Evolutionary conservation across 64 coral and sea anemone genomes (phyloP).

Genomic region (Platygyra sinensis): DNA sequence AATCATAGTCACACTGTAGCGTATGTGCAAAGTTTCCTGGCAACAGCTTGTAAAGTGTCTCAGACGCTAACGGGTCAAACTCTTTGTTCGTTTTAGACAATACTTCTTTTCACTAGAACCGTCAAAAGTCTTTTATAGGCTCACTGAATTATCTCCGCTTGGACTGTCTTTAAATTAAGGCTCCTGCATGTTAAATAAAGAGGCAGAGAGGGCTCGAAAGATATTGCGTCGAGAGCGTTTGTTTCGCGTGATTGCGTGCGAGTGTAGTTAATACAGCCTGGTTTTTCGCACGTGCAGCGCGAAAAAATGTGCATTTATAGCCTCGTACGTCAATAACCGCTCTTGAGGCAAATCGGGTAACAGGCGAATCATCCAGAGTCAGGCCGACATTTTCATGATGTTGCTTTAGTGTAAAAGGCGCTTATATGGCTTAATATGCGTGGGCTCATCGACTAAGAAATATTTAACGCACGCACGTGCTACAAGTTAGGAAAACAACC

Average conservation of each 20-base stretch:
- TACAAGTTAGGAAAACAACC: background rate
- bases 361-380: background rate
- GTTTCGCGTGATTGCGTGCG: background rate
- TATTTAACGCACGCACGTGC: background rate
- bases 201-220: background rate
- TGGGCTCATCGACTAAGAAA: background rate
- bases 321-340: background rate
- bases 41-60: background rate
- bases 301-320: background rate
- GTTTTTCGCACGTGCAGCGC: background rate
- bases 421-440: background rate
- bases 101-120: background rate
- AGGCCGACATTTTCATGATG: background rate
- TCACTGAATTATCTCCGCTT: background rate
- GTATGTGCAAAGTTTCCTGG: background rate
- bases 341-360: background rate
- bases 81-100: constrained; percentile 39
- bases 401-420: background rate
- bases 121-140: background rate
- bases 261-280: background rate
- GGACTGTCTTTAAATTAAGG: background rate
- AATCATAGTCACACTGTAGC: background rate
- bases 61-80: constrained; percentile 27
- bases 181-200: background rate
- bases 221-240: background rate